Conservation (phyloP, 1,140 invertebrate species). For the Drosophila parvula region DNA sequence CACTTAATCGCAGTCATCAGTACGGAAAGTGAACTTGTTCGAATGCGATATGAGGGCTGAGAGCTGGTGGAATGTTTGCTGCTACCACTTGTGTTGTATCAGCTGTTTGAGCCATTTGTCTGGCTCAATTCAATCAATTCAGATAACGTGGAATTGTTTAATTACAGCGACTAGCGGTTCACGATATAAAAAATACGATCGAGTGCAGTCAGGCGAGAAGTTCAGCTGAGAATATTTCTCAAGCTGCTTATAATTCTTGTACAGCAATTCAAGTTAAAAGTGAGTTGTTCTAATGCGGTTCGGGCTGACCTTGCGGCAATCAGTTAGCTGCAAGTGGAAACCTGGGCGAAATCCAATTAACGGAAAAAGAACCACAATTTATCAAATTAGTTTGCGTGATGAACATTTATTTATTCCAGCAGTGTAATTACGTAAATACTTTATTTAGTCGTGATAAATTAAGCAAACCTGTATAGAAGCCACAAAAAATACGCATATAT, state of each 20-base stretch:
- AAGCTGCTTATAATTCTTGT: slow-evolving; percentile 20
- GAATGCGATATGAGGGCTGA: not conserved
- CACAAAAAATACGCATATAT: slow-evolving; percentile 3
- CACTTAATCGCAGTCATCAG: slow-evolving; percentile 21
- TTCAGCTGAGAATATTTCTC: slow-evolving; percentile 29
- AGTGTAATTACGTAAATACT: slow-evolving; percentile 8
- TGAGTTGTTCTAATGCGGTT: slow-evolving; percentile 8
- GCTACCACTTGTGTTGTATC: slow-evolving; percentile 8
- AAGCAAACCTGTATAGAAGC: slow-evolving; percentile 20
- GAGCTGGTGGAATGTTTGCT: not conserved
- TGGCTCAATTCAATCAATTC: not conserved
- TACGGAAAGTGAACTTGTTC: slow-evolving; percentile 45
- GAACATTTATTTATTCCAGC: slow-evolving; percentile 5
- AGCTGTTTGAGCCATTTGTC: slow-evolving; percentile 16
- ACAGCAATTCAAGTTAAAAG: slow-evolving; percentile 2
- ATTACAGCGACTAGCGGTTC: slow-evolving; percentile 11
- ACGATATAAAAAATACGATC: slow-evolving; percentile 14
- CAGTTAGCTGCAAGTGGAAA: slow-evolving; percentile 16
- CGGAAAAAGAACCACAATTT: not conserved
- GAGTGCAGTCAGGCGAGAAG: slow-evolving; percentile 20
- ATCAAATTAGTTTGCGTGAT: slow-evolving; percentile 5
- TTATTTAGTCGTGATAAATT: slow-evolving; percentile 3
- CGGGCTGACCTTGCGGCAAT: slow-evolving; percentile 18
- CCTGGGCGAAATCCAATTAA: slow-evolving; percentile 17
- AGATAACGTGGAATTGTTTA: slow-evolving; percentile 12